These are phyloP conservation scores for Ypsolopha sequella DNA, from an alignment of 2,888 invertebrate species.

Conservation along the genomic window DNA sequence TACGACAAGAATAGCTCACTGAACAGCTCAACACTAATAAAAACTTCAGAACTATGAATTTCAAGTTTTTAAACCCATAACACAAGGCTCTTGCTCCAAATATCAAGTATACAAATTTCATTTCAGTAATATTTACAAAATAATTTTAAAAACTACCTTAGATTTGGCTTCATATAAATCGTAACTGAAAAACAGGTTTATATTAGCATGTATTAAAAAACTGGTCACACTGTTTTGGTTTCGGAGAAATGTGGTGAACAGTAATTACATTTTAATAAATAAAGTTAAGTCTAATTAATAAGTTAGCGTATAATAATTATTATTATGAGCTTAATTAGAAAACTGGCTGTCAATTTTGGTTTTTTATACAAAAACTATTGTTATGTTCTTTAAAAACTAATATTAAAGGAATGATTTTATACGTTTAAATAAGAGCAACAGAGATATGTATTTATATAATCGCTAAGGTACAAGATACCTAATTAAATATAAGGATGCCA, in stretches of 20 bases:
- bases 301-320: neutral
- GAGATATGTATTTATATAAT: constrained; percentile 4
- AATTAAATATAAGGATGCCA: neutral
- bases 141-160: constrained; percentile 18
- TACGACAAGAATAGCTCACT: no score
- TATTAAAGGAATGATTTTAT: constrained; percentile 25
- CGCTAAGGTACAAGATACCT: neutral
- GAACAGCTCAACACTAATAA: no score
- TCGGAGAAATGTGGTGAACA: neutral
- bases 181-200: neutral
- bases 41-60: no score
- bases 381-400: constrained; percentile 23
- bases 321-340: constrained; percentile 18
- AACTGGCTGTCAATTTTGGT: constrained; percentile 56
- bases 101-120: neutral
- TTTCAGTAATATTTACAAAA: constrained; percentile 12
- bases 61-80: no score
- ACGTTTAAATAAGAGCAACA: constrained; percentile 11
- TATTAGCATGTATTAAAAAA: constrained; percentile 17
- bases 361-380: constrained; percentile 21
- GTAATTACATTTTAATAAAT: neutral
- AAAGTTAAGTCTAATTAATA: neutral
- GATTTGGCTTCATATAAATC: constrained; percentile 31
- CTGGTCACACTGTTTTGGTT: constrained; percentile 55
- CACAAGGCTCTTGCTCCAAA: neutral